Evolutionary conservation across 2,888 invertebrate genomes (phyloP), one percentile per base, ranked within the genome.

Genomic region (Cheilosia soror): DNA sequence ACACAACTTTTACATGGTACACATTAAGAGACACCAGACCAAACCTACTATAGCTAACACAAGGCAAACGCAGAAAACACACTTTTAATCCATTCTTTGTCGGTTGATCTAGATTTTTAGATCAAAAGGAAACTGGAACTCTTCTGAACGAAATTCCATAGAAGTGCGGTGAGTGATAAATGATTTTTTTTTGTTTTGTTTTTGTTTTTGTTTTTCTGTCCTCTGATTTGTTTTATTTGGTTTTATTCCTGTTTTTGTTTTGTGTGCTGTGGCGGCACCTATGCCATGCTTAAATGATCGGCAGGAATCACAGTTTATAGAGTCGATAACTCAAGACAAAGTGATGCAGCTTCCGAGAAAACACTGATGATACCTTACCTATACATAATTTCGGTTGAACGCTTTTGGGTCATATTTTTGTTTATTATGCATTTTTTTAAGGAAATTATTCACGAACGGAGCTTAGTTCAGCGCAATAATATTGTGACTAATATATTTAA

Each of bases 261-360:
- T 37, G 25, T 60, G n/a, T 37, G 11, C 37, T 37, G 13, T 15
- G 60, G 58, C 49, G 71, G 60, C 51, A 60, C 58, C 71, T 62
- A 63, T 63, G 20, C n/a, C 51, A 5, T 53, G 42, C 37, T 11
- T 33, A 25, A 29, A 60, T 13, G 40, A 63, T 63, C 72, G 44
- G 13, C 33, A 55, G 20, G 44, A 63, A 65, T 63, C 63, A 55
- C 55, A 63, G 55, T 63, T 75, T 65, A 65, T 47, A 65, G 55
- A 75, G 57, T 57, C 47, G 55, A 75, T 75, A 75, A 75, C 65
- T 75, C 37, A 65, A 55, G 63, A 47, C 55, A 49, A 57, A 55
- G 55, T 65, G 63, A 65, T 65, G 63, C 53, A 75, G 73, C 57
- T 75, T 75, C 73, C 55, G 37, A 65, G 73, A 75, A 75, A 72